These are phyloP conservation scores for Oceanodroma tethys DNA, from an alignment of 2,113 vertebrate genomes.

Conservation along the genomic window DNA sequence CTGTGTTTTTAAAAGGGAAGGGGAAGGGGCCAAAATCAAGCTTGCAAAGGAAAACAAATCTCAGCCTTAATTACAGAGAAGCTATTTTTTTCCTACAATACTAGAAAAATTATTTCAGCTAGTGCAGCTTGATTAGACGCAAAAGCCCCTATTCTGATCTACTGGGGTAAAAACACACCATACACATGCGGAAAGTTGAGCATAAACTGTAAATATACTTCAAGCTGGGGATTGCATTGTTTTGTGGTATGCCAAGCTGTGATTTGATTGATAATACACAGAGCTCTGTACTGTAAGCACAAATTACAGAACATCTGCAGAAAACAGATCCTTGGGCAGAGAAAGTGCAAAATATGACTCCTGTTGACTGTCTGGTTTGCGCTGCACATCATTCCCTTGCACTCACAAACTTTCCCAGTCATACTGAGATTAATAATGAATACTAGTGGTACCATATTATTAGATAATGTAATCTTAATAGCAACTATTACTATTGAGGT, in stretches of 20 bases:
- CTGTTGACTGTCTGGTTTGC: background rate
- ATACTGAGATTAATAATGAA: background rate
- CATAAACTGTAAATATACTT: background rate
- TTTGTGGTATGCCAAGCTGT: background rate
- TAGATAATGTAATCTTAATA: background rate
- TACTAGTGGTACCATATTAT: background rate
- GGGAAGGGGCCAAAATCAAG: background rate
- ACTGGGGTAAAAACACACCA: background rate
- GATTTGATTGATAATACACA: background rate
- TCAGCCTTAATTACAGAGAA: background rate
- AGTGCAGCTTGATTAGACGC: background rate
- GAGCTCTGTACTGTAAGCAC: background rate
- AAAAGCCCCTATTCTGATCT: background rate
- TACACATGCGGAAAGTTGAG: background rate
- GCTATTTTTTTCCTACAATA: background rate
- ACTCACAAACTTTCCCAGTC: background rate
- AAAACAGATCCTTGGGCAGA: background rate
- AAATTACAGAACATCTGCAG: conserved; percentile 9
- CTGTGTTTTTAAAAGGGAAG: background rate
- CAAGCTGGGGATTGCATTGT: background rate
- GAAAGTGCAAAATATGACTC: background rate
- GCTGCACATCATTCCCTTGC: background rate
- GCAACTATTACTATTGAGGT: background rate
- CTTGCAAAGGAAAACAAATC: background rate
- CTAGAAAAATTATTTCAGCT: background rate